Evolutionary conservation across 2,797 vertebrate genomes (phyloP).

Genomic region (Ambastaia sidthimunki): DNA sequence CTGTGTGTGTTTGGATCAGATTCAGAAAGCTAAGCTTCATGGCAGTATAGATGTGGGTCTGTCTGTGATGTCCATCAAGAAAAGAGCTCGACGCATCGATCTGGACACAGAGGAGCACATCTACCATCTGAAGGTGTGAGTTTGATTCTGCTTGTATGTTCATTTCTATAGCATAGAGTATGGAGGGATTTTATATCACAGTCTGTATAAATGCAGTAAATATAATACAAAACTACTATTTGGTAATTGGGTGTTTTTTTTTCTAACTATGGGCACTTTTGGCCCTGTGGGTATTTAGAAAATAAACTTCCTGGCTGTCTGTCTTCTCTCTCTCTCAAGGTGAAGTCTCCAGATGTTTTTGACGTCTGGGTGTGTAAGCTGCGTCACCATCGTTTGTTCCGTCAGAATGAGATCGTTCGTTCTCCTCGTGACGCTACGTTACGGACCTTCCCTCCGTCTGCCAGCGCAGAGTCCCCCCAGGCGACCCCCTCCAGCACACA

Average conservation of each 20-base stretch:
- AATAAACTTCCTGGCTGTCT: background rate
- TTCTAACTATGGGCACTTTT: background rate
- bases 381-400: conserved; percentile 93
- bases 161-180: background rate
- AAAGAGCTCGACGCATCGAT: conserved; percentile 95
- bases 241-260: background rate
- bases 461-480: conserved; percentile 87
- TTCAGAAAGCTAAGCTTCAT: conserved; percentile 97
- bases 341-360: conserved; percentile 97
- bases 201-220: background rate
- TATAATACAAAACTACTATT: background rate
- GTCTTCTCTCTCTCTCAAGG: conserved; percentile 71
- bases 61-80: conserved; percentile 99
- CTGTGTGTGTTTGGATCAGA: conserved; percentile 73
- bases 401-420: conserved; percentile 97
- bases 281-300: too few relatives aligned
- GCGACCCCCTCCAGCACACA: conserved; percentile 80
- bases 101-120: conserved; percentile 99
- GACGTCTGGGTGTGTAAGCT: conserved; percentile 96
- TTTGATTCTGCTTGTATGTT: background rate
- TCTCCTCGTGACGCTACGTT: conserved; percentile 93
- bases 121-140: conserved; percentile 95
- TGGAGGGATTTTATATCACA: background rate
- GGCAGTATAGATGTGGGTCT: conserved; percentile 98
- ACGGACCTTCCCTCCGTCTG: conserved; percentile 88